Percentiles rank a stretch among this genome's conserved stretches.
These are phyloP conservation scores for Congeria kusceri DNA, from an alignment of 2,888 invertebrate genomes.

Conservation along the genomic window DNA sequence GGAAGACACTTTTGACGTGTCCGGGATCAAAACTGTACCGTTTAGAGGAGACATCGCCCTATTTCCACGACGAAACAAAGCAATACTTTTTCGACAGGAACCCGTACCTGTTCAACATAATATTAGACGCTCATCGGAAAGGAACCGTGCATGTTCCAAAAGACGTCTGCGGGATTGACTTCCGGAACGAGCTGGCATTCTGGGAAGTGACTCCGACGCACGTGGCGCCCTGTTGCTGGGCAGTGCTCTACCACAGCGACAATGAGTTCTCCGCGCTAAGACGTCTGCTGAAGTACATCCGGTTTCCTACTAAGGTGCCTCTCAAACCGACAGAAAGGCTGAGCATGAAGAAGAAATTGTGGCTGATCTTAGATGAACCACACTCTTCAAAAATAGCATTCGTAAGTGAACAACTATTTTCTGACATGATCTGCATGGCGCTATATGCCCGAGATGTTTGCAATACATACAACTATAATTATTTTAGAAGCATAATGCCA, in stretches of 20 bases:
- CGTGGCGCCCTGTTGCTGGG: conserved; percentile 49
- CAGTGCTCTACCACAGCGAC: conserved; percentile 26
- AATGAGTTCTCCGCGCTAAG: conserved; percentile 11
- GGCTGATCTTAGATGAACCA: conserved; percentile 28
- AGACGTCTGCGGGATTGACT: conserved; percentile 33
- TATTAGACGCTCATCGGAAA: conserved; percentile 43
- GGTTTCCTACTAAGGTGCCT: conserved; percentile 1
- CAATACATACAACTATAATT: too few species aligned
- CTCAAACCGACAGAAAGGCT: neutral
- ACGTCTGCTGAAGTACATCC: neutral
- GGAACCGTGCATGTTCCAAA: conserved; percentile 44
- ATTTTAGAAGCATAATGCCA: too few species aligned
- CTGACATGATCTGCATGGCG: too few species aligned
- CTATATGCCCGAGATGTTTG: too few species aligned
- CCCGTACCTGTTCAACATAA: conserved; percentile 31
- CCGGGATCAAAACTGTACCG: conserved; percentile 30
- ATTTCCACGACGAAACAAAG: conserved; percentile 44
- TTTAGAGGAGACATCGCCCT: conserved; percentile 10
- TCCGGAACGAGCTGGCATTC: conserved; percentile 42
- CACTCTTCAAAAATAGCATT: conserved; percentile 12
- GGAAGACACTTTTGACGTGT: conserved; percentile 32
- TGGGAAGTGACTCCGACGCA: conserved; percentile 35
- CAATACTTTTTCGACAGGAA: conserved; percentile 51
- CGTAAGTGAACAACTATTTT: conserved; percentile 14
- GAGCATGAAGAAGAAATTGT: neutral